Evolutionary conservation across 2,113 vertebrate species (phyloP), one percentile per base, ranked within the genome.

Genomic region (Rhombomys opimus): DNA sequence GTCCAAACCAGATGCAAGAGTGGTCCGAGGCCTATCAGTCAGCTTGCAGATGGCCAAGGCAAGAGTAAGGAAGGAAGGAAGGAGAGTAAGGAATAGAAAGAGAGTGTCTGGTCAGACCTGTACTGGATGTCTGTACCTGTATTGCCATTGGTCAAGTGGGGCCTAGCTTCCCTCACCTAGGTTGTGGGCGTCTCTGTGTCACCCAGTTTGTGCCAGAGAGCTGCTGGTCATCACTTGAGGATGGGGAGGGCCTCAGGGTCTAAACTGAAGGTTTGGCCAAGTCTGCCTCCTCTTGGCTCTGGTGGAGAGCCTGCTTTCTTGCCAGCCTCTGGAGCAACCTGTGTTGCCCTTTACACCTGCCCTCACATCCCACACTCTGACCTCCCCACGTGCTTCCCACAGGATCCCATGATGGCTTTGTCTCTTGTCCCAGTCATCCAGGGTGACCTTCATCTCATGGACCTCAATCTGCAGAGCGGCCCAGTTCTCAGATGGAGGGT

Each of bases 121-220:
- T 1, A 35, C 25, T 52, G 3, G 1, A 6, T 1, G 22, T 32
- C 63, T 41, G n/a, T n/a, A n/a, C n/a, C n/a, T n/a, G n/a, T n/a
- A n/a, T 46, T 2, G 12, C 35, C 35, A 50, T n/a, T 70, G 85
- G 32, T n/a, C 20, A 15, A 46, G 54, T 17, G 7, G 67, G 65
- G 85, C 46, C 65, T 67, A 6, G 5, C 27, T 86, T 22, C 84
- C 63, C 67, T 87, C 50, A 10, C 20, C 13, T 72, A 14, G 30
- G 5, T 27, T 0, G 6, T 27, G 78, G 18, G 70, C 0, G 4
- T 75, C 38, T 54, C 87, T 35, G 32, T 23, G 12, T 57, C 23
- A 41, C 46, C 17, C 35, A 30, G 3, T 22, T 35, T 8, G 35
- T 32, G 57, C 25, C 18, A 46, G 72, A 76, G 38, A 54, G 72